phyloP scores from a whole-genome alignment of 2,797 vertebrate species.

The Anguilla obscura region DNA sequence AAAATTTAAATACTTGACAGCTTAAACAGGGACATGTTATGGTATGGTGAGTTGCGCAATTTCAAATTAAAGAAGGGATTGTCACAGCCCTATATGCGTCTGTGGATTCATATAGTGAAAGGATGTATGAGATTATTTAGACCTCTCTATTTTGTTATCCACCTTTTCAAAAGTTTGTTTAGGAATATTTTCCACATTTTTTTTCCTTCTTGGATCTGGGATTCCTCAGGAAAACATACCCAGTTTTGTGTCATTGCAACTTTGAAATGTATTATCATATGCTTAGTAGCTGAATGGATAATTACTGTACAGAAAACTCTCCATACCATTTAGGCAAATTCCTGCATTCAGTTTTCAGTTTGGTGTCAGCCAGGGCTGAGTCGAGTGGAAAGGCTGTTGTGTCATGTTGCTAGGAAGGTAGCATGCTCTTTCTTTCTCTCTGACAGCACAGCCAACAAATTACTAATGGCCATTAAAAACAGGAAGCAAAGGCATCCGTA shows the following conservation, averaged over 20 bases:
- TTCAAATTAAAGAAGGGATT: background rate
- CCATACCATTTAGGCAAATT: background rate
- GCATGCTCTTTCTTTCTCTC: background rate
- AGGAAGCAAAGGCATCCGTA: conserved; percentile 16
- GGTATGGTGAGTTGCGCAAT: background rate
- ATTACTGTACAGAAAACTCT: background rate
- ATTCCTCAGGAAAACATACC: background rate
- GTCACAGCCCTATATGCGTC: background rate
- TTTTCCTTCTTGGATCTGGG: background rate
- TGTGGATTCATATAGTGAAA: background rate
- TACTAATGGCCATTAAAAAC: conserved; percentile 13
- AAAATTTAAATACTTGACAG: background rate
- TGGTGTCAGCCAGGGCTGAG: background rate
- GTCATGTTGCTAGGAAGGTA: background rate
- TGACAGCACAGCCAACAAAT: background rate
- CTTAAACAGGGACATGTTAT: background rate
- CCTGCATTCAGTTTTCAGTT: background rate
- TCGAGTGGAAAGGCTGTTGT: background rate
- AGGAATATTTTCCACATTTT: too few species aligned
- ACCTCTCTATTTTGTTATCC: background rate
- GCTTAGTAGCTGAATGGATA: background rate
- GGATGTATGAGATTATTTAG: background rate
- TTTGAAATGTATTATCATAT: background rate
- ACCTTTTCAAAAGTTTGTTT: background rate
- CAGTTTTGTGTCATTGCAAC: background rate